Evolutionary conservation across 2,888 invertebrate genomes (phyloP), one percentile per base, ranked within the genome.

Genomic region (Meliscaeva auricollis): DNA sequence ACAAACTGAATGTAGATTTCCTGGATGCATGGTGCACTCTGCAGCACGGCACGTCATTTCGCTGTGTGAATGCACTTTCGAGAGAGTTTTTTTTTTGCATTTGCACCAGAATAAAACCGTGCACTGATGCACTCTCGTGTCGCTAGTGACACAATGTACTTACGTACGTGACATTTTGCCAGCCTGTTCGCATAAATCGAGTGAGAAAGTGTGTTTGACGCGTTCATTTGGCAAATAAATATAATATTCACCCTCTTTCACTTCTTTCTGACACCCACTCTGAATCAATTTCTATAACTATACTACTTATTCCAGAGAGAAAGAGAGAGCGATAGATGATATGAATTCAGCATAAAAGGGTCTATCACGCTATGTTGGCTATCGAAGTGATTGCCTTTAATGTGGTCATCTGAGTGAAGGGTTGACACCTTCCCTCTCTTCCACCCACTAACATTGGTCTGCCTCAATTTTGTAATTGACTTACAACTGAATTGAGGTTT

Each of bases 31-130:
- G 38, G 38, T 13, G 11, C 38, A 38, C 38, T 3, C 8, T 11
- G 11, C 4, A 32, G 35, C 35, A 8, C 35, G 2, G 52, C 64
- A 60, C 66, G 81, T 77, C 73, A 83, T 78, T 78, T 68, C 38
- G 32, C 62, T 84, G 70, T 79, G 78, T 9, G 79, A 84, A 84
- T 84, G 79, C 83, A 84, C 70, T 75, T 79, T 79, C 66, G 70
- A 84, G 75, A 84, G 70, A 38, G 20, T 11, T 15, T 17, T 58
- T 9, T 56, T 56, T 58, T 17, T n/a, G 38, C 52, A 7, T 7
- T 56, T 32, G 17, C 52, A 50, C 20, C 35, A 9, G 9, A 32
- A 9, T 48, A 66, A 20, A 38, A 38, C 62, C 41, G 15, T n/a
- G n/a, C 48, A 15, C 15, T 15, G 30, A 48, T 35, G 32, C 50